phyloP scores from a whole-genome alignment of 2,797 vertebrate genomes.

The Artibeus jamaicensis region DNA sequence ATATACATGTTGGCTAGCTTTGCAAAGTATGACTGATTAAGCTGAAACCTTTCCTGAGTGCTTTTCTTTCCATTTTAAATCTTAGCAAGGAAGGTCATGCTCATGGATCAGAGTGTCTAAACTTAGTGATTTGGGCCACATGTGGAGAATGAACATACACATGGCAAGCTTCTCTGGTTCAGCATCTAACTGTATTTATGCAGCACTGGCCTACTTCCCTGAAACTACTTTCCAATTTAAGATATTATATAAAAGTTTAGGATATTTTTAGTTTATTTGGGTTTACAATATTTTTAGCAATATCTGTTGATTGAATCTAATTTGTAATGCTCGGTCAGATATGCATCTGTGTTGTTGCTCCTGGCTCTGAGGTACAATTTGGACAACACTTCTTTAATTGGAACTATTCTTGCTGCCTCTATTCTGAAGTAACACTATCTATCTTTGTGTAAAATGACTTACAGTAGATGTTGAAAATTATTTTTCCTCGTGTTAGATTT shows the following conservation, averaged over 20 bases:
- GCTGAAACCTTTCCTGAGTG: constrained; percentile 18
- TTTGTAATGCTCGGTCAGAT: neutral
- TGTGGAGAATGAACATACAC: neutral
- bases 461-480: neutral
- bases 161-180: neutral
- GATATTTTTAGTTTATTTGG: neutral
- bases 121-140: neutral
- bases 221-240: neutral
- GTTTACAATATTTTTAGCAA: neutral
- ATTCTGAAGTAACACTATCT: neutral
- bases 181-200: neutral
- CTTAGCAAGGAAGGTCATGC: constrained; percentile 33
- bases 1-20: constrained; percentile 28
- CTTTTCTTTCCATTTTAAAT: constrained; percentile 51
- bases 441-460: neutral
- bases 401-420: neutral
- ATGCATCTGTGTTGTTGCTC: neutral
- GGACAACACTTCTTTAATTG: neutral
- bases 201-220: neutral
- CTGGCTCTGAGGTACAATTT: neutral
- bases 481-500: neutral
- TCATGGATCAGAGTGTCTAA: neutral
- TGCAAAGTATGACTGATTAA: constrained; percentile 50
- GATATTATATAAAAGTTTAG: neutral
- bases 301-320: neutral